phyloP scores from a whole-genome alignment of 2,797 vertebrate species.

The Lagodon rhomboides region DNA sequence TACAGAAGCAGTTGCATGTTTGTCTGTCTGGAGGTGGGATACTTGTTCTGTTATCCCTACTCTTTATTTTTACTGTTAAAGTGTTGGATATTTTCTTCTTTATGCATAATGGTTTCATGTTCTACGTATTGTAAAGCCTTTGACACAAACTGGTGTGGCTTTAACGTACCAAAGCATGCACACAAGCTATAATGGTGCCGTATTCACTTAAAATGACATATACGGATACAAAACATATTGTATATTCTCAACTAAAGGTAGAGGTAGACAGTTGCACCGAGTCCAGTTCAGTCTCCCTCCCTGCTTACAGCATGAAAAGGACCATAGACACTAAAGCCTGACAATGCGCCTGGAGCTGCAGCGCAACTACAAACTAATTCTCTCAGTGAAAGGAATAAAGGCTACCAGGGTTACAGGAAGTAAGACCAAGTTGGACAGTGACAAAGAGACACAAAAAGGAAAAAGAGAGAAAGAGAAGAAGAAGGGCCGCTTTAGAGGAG shows the following conservation, averaged over 20 bases:
- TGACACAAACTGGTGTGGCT: not conserved
- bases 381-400: constrained; percentile 74
- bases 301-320: constrained; percentile 71
- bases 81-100: not conserved
- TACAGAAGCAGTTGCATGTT: not conserved
- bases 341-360: constrained; percentile 74
- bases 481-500: constrained; percentile 61
- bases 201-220: not conserved
- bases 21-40: not conserved
- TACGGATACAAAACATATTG: not conserved
- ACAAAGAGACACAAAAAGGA: constrained; percentile 64
- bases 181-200: not conserved
- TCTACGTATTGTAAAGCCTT: not conserved
- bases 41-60: not conserved
- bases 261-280: constrained; percentile 6
- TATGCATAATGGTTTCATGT: not conserved
- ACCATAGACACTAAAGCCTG: constrained; percentile 69
- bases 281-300: constrained; percentile 69
- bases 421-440: constrained; percentile 75
- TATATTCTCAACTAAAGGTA: constrained; percentile 30
- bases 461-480: constrained; percentile 55
- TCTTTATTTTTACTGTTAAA: not conserved
- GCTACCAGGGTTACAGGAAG: constrained; percentile 86
- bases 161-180: not conserved
- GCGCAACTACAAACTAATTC: constrained; percentile 83